These are phyloP conservation scores for Callosobruchus maculatus DNA, from an alignment of 2,888 invertebrate genomes.

Conservation along the genomic window DNA sequence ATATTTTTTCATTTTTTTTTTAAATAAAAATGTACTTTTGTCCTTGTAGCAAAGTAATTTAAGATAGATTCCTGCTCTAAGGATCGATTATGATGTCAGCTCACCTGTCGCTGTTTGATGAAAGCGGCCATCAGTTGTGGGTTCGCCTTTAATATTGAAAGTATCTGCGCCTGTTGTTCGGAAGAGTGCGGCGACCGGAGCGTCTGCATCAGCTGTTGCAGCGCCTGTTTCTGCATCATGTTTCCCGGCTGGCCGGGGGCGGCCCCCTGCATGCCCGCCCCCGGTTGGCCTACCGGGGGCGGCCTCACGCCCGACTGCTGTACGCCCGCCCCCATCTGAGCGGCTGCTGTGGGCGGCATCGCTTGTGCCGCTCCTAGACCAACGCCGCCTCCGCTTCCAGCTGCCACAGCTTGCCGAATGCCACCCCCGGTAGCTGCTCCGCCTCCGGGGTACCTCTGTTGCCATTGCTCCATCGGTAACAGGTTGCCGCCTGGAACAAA, in stretches of 20 bases:
- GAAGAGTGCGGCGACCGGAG: constrained; percentile 85
- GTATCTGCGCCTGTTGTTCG: constrained; percentile 87
- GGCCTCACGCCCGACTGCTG: constrained; percentile 35
- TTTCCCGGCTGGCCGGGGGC: constrained; percentile 27
- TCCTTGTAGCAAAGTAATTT: too few relatives aligned
- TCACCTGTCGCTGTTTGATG: constrained; percentile 78
- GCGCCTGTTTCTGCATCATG: constrained; percentile 60
- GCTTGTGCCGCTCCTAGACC: constrained; percentile 26
- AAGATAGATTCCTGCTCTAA: too few relatives aligned
- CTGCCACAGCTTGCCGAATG: constrained; percentile 48
- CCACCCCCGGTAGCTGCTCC: constrained; percentile 36
- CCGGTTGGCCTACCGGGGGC: constrained; percentile 30
- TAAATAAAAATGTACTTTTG: too few relatives aligned
- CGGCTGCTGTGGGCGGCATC: constrained; percentile 28
- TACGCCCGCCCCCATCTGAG: constrained; percentile 20
- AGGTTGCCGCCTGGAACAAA: constrained; percentile 49
- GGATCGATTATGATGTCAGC: background rate
- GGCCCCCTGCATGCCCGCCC: constrained; percentile 28
- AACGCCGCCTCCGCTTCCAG: constrained; percentile 44
- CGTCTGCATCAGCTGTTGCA: constrained; percentile 85
- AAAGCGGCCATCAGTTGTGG: constrained; percentile 95
- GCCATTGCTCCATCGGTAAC: constrained; percentile 57
- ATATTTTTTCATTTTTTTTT: too few relatives aligned
- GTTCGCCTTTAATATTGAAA: constrained; percentile 88
- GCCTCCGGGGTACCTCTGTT: constrained; percentile 50